Evolutionary conservation across 53 echinoderm and acorn worm genomes (phyloP), one percentile per base, ranked within the genome.

Genomic region (Mesocentrotus franciscanus): DNA sequence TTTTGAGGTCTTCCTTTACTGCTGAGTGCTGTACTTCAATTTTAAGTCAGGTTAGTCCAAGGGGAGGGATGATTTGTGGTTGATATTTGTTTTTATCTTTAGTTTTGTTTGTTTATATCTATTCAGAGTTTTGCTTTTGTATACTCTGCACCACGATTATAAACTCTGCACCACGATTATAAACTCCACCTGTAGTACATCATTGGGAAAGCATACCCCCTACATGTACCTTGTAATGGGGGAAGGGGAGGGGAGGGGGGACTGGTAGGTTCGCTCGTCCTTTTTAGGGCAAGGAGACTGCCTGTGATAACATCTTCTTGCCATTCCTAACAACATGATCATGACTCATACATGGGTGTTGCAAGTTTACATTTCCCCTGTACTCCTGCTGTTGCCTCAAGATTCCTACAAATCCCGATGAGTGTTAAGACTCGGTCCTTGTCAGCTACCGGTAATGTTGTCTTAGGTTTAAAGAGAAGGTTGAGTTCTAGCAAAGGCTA

Each of bases 291-390:
- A 87, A 9, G 87, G 87, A 87, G 87, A n/a, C 87, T 87, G 58
- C 29, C 58, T 24, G 58, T 87, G 87, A 87, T 87, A 87, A 87
- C 87, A 87, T 87, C 87, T 58, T 87, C n/a, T 27, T 27, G 58
- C 58, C 29, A 57, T 87, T 87, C 87, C 87, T 87, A 59, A 59
- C 87, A 87, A 92, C 92, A 42, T 71, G 92, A 92, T 56, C 74
- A 49, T 92, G 92, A 92, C 72, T 92, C 92, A 92, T 74, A 14
- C 92, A 35, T 56, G 92, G 92, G 92, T 92, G 92, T 92, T 92
- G 92, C 92, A 92, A 68, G 92, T 92, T 92, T 92, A 91, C 91
- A 92, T 92, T 92, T 92, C 92, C 92, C 71, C 8, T 91, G 91
- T 91, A 20, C 29, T n/a, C 10, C 58, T 26, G 87, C 87, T 87